Evolutionary conservation across 2,888 invertebrate genomes (phyloP), one percentile per base, ranked within the genome.

Genomic region (Hyposoter dolosus): DNA sequence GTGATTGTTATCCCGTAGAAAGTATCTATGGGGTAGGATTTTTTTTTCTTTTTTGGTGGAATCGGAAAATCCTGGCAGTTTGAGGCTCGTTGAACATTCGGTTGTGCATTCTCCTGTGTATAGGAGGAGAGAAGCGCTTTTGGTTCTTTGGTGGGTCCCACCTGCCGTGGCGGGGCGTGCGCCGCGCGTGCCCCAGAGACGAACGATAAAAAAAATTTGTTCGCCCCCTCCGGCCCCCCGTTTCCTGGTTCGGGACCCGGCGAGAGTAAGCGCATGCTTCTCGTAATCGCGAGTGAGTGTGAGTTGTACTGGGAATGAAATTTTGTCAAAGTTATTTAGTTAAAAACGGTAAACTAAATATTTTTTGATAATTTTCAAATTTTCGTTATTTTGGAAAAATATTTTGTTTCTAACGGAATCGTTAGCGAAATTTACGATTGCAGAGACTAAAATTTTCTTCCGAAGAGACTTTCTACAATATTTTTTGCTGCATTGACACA

Each of bases 201-300:
- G 84, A 82, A 65, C 78, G 82, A 82, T 86, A 85, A 85, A 85
- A 87, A 79, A 85, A 86, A 83, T 68, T 86, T 71, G 75, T 81
- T 80, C 85, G 76, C 84, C 81, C 66, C 83, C 83, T 60, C 81
- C 74, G 72, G 60, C 35, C 47, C 47, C 75, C 79, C 74, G 43
- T 79, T 84, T 89, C 90, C 92, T 91, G 90, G 92, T 91, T 88
- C 81, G 86, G 66, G 81, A 60, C 86, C 88, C 89, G 90, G 90
- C 90, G 92, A 90, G 84, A 88, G 87, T 91, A 91, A 92, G 91
- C 92, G 53, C 78, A 65, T 50, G 76, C 84, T 76, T 35, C 45
- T 63, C 28, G 40, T 47, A 35, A 40, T 83, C 63, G 10, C 63
- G 10, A 60, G 69, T 76, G 60, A 35, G 82, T 82, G 32, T 50